These are phyloP conservation scores for Cetoscarus ocellatus DNA, from an alignment of 2,797 vertebrate species.

Conservation along the genomic window DNA sequence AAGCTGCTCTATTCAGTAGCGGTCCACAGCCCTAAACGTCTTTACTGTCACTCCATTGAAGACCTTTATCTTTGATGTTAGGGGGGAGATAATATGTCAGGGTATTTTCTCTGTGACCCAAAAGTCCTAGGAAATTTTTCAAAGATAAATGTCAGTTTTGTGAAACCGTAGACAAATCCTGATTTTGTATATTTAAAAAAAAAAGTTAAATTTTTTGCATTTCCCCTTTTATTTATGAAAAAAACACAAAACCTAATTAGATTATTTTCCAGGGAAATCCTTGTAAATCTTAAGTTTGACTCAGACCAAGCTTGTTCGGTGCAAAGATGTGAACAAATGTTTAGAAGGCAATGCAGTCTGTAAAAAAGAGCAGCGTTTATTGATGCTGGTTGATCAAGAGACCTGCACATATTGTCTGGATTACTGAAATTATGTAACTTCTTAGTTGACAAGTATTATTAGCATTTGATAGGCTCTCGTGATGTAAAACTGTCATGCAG, in stretches of 20 bases:
- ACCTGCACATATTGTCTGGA: too few species aligned
- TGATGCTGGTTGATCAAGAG: too few species aligned
- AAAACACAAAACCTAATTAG: background rate
- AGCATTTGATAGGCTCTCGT: constrained; percentile 16
- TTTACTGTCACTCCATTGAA: constrained; percentile 15
- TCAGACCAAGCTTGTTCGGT: constrained; percentile 6
- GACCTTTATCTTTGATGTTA: constrained; percentile 15
- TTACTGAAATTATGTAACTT: background rate
- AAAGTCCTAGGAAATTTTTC: background rate
- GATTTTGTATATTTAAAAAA: constrained; percentile 1
- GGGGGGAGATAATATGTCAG: constrained; percentile 10
- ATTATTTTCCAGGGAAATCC: too few species aligned
- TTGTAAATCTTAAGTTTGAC: constrained; percentile 6
- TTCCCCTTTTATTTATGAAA: background rate
- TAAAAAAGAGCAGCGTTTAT: too few species aligned
- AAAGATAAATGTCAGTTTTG: background rate
- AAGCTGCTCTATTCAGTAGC: constrained; percentile 93
- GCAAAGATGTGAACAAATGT: background rate
- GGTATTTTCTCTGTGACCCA: background rate
- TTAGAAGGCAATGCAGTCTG: background rate
- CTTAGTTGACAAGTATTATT: background rate
- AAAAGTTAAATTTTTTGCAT: background rate
- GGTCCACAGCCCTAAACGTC: constrained; percentile 2
- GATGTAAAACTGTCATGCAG: constrained; percentile 14
- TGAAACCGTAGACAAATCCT: background rate